Base-by-base conservation (phyloP, 2,113 vertebrate species). In the Urocitellus parryii region DNA sequence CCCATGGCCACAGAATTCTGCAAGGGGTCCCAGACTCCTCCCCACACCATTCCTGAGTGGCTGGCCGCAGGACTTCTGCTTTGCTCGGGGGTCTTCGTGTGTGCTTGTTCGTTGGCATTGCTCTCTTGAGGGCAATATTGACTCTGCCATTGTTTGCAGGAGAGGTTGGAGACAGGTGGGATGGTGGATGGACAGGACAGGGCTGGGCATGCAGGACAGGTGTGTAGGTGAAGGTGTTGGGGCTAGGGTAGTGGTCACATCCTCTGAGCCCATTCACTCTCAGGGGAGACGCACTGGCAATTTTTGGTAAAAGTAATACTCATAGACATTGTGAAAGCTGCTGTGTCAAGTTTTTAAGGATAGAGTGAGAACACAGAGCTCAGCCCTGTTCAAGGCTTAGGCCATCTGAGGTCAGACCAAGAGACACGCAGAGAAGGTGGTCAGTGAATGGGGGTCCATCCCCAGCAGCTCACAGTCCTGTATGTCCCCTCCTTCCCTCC, bases 41-140 rank as follows among this genome's bases (percentile, higher is more conserved):
- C 73, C 27, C 27, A 12, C 4, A 37, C 56, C n/a, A 24, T 56
- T 42, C 22, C 58, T 25, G 17, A 48, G 39, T 39, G 39, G 39
- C 81, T 83, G 58, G 37, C 73, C 56, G 51, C 20, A 53, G 12
- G 39, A 20, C 42, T 65, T 58, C 48, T n/a, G 56, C 37, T 90
- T 67, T 42, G 32, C 73, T 81, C 32, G 14, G 63, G 34, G 13
- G 2, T 63, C n/a, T 78, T 22, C 29, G 20, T 42, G 37, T 20
- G 17, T 58, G 39, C 22, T 29, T 37, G 32, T 65, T 48, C 87
- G 70, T 79, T 63, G 48, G 51, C 79, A 67, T 12, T 67, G 14
- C 68, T 82, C 82, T 93, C 86, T 82, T 16, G 18, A 85, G 67
- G 72, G 92, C 84, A 42, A 53, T 48, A 39, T 1, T 27, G 34